Base-by-base conservation (phyloP, 2,797 vertebrate species). In the Botia kubotai region DNA sequence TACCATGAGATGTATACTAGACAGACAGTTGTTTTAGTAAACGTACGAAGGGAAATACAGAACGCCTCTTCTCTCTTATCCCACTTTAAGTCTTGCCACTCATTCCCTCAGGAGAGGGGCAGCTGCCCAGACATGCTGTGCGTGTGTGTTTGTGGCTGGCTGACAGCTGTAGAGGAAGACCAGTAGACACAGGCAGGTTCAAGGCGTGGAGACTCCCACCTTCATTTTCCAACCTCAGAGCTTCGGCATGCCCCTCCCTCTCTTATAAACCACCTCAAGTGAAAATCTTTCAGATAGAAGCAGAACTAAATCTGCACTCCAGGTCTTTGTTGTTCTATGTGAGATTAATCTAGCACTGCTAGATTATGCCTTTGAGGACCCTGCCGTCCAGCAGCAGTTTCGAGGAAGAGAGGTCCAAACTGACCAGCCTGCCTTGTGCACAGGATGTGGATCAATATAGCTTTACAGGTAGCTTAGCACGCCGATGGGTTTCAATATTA, bases 311-410 rank as follows among this genome's bases (percentile, higher is more conserved):
- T 12, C 19, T 19, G 5, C 46, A 66, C 26, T 10, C 29, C 62
- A 74, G 36, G 36, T 80, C 29, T 58, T 12, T 79, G 8, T 58
- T 74, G 33, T 83, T 85, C 75, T 82, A 14, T 76, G 39, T 76
- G 81, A 50, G 79, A 62, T 77, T 23, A 46, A n/a, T 52, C 43
- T 65, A 83, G 82, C 46, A 68, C 77, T 33, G 3, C 13, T 83
- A 36, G 90, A 93, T 86, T 80, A 97, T 98, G 96, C 88, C 91
- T 57, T 84, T 96, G 87, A 95, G 91, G 83, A 95, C 93, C 84
- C 87, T 96, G 1, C 92, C 93, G 85, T 93, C 94, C 84, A 93
- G 89, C 77, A 92, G 89, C 88, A 94, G 91, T 91, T 97, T 96
- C 85, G 94, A 95, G 75, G 93, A 94, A 84, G 95, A 96, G 58